These are phyloP conservation scores for Pristionchus japonicus DNA, from an alignment of 2,888 invertebrate genomes.

Conservation along the genomic window DNA sequence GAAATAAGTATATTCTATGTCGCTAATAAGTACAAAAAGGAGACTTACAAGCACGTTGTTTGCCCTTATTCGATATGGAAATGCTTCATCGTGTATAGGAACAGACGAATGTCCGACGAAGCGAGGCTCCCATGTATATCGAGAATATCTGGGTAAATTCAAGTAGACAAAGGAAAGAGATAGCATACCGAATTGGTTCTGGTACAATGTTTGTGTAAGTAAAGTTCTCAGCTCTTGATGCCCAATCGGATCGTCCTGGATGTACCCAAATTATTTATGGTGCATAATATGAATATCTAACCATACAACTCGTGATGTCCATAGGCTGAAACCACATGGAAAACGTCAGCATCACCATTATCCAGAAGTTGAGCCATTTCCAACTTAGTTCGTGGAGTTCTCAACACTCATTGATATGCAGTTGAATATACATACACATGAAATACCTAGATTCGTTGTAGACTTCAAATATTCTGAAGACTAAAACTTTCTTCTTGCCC, in stretches of 20 bases:
- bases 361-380: background rate
- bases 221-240: background rate
- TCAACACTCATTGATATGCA: background rate
- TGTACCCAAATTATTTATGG: background rate
- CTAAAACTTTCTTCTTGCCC: background rate
- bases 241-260: background rate
- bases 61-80: conserved; percentile 18
- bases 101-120: background rate
- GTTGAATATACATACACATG: too few relatives aligned
- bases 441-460: background rate
- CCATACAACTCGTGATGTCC: conserved; percentile 42
- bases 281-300: background rate
- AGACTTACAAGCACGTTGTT: conserved; percentile 24
- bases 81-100: conserved; percentile 14
- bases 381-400: background rate
- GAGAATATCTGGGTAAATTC: background rate
- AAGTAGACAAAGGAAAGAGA: background rate
- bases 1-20: background rate
- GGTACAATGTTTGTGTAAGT: background rate
- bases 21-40: background rate
- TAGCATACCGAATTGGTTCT: background rate
- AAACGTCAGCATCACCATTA: background rate
- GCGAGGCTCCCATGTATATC: conserved; percentile 31
- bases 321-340: background rate
- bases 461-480: conserved; percentile 34